A percentile compares a stretch with the other conserved stretches of the same genome.
Conservation (phyloP, 2,113 vertebrate genomes). For the Chaetodon auriga region DNA sequence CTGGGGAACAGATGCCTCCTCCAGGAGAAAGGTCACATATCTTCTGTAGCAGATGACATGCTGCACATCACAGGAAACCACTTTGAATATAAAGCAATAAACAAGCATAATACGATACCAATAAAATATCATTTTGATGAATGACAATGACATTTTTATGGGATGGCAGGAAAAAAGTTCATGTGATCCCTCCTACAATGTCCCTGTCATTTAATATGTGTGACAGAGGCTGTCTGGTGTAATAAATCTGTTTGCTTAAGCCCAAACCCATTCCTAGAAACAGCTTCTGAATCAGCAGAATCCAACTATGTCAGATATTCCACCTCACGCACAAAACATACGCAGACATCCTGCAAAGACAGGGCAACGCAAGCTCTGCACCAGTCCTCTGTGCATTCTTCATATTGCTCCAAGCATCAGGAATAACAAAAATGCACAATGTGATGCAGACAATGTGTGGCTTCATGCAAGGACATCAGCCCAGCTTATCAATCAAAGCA, state of each 20-base stretch:
- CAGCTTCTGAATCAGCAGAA: constrained; percentile 7
- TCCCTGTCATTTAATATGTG: background rate
- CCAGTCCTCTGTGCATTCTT: background rate
- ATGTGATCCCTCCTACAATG: background rate
- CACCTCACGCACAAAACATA: constrained; percentile 3
- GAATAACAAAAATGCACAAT: background rate
- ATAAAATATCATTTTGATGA: background rate
- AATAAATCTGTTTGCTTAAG: constrained; percentile 26
- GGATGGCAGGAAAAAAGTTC: background rate
- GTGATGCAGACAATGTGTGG: background rate
- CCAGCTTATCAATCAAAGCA: constrained; percentile 8
- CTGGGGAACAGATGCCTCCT: background rate
- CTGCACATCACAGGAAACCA: background rate
- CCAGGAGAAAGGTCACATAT: constrained; percentile 47
- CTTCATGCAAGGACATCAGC: background rate
- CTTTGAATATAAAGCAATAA: background rate
- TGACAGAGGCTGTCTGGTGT: background rate
- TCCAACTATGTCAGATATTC: background rate
- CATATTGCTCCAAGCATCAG: background rate
- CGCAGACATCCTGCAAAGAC: background rate
- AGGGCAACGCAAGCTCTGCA: background rate
- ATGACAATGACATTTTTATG: background rate
- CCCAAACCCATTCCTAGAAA: constrained; percentile 3
- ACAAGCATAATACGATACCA: background rate
- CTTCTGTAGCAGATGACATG: background rate